phyloP scores from a whole-genome alignment of 1,140 invertebrate species.

The Aphaenogaster rudis region DNA sequence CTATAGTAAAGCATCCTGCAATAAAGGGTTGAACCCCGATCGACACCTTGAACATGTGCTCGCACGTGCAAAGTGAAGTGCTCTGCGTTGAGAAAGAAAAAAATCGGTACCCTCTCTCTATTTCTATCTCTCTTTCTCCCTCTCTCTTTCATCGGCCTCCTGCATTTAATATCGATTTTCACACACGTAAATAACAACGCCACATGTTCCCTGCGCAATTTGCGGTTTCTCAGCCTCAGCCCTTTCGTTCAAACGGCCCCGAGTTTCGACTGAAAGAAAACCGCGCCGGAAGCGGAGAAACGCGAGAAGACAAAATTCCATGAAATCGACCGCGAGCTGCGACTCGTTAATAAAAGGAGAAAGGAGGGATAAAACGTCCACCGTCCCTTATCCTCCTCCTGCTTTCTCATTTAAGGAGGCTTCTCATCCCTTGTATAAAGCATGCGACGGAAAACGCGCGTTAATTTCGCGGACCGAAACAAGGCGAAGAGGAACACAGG shows the following conservation, averaged over 20 bases:
- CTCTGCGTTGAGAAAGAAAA: background rate
- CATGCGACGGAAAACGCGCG: conserved; percentile 66
- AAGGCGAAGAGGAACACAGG: conserved; percentile 47
- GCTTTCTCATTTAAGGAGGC: conserved; percentile 5
- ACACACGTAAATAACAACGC: conserved; percentile 47
- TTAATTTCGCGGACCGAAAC: conserved; percentile 72
- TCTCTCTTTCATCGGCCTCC: background rate
- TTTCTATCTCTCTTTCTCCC: background rate
- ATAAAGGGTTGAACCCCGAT: conserved; percentile 3
- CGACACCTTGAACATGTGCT: conserved; percentile 30
- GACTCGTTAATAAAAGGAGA: conserved; percentile 21
- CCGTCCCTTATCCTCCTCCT: background rate
- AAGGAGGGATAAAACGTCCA: background rate
- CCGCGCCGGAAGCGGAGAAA: background rate
- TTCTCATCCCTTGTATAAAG: conserved; percentile 26
- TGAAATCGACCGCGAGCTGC: conserved; percentile 9
- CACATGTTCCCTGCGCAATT: conserved; percentile 24
- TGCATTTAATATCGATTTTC: conserved; percentile 53
- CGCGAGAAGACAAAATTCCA: conserved; percentile 9
- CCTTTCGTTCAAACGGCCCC: background rate
- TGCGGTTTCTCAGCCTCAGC: conserved; percentile 25
- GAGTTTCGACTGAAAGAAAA: conserved; percentile 18
- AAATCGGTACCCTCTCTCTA: background rate
- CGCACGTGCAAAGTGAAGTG: conserved; percentile 39
- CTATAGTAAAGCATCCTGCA: background rate